Conservation (phyloP, 2,888 invertebrate genomes). For the Trachelus troglodyta region DNA sequence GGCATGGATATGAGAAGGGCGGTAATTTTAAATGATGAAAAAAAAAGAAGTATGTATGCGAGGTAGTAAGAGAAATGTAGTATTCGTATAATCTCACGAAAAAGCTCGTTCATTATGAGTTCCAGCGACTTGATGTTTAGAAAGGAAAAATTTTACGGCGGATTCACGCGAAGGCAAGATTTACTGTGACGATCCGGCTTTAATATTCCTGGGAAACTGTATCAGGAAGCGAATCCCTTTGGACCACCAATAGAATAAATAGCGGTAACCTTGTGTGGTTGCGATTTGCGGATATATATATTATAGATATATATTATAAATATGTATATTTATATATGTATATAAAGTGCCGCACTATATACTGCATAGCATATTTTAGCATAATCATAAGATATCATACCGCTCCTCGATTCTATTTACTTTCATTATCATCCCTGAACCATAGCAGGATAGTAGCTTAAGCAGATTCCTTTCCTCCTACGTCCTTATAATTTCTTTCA, state of each 20-base stretch:
- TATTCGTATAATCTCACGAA: not conserved
- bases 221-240: constrained; percentile 11
- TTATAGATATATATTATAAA: too few species aligned
- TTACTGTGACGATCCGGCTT: constrained; percentile 33
- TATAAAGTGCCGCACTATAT: not conserved
- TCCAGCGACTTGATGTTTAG: constrained; percentile 17
- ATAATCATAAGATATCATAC: not conserved
- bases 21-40: not conserved
- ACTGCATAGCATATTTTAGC: not conserved
- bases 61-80: not conserved
- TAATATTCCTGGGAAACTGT: constrained; percentile 6
- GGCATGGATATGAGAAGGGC: not conserved
- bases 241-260: not conserved
- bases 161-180: constrained; percentile 40
- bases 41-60: not conserved
- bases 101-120: not conserved
- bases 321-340: not conserved
- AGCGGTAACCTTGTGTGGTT: not conserved
- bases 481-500: not conserved
- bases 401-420: constrained; percentile 2
- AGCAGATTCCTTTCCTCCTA: not conserved
- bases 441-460: not conserved
- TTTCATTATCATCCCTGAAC: not conserved
- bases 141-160: constrained; percentile 44
- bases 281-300: not conserved